These are phyloP conservation scores for Rattus rattus DNA, from an alignment of 2,113 vertebrate species.

Conservation along the genomic window DNA sequence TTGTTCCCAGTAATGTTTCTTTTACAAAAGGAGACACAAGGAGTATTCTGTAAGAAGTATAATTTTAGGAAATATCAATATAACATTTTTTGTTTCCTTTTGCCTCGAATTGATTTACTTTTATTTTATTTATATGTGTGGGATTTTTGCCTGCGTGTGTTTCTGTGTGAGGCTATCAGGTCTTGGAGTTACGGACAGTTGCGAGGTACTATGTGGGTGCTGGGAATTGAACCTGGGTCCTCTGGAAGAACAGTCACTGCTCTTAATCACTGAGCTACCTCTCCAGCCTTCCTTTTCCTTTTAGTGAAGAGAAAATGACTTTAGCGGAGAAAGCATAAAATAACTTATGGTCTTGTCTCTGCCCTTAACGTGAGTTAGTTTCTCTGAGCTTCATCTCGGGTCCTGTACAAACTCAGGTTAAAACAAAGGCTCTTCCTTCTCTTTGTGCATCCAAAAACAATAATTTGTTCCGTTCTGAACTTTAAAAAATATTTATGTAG, in stretches of 20 bases:
- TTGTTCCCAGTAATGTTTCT: neutral
- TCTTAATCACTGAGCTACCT: no score
- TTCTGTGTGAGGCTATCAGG: no score
- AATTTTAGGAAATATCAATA: slow-evolving; percentile 23
- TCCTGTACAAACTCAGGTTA: slow-evolving; percentile 59
- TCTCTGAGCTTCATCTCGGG: slow-evolving; percentile 32
- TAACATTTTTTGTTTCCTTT: neutral
- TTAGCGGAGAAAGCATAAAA: neutral
- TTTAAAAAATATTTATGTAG: neutral
- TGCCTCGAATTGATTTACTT: no score
- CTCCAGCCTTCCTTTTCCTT: neutral
- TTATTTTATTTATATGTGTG: no score
- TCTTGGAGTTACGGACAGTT: no score
- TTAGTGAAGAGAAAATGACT: slow-evolving; percentile 21
- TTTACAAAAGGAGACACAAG: slow-evolving; percentile 7
- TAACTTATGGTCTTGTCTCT: neutral
- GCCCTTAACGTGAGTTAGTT: neutral
- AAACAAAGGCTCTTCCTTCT: slow-evolving; percentile 31
- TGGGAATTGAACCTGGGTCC: no score
- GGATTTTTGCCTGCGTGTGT: no score
- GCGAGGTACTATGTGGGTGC: no score
- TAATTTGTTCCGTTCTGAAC: slow-evolving; percentile 61
- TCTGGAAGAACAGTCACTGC: no score
- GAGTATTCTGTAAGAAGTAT: slow-evolving; percentile 35
- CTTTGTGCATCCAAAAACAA: slow-evolving; percentile 48